Evolutionary conservation across 2,797 vertebrate species (phyloP).

Genomic region (Microchirus variegatus): DNA sequence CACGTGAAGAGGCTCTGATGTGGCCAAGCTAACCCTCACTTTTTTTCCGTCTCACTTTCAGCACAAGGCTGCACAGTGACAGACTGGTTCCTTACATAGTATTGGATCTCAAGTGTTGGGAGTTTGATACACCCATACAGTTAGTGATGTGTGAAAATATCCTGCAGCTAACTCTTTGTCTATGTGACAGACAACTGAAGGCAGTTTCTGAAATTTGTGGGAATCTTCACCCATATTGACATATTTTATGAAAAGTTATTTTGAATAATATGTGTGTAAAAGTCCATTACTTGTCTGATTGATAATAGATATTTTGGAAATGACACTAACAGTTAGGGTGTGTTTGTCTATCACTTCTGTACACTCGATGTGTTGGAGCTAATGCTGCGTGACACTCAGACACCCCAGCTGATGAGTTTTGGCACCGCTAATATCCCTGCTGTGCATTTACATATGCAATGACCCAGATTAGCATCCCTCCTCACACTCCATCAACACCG

Average conservation of each 20-base stretch:
- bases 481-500: conserved; percentile 86
- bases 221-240: no score
- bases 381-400: conserved; percentile 79
- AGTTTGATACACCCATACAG: conserved; percentile 8
- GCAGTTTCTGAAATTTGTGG: no score
- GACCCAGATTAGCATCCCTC: conserved; percentile 89
- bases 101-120: conserved; percentile 10
- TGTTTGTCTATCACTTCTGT: conserved; percentile 52
- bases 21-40: conserved; percentile 18
- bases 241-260: background rate
- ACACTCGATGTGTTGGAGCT: conserved; percentile 71
- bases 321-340: conserved; percentile 66
- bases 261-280: background rate
- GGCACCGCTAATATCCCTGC: conserved; percentile 86
- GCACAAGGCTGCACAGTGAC: conserved; percentile 21
- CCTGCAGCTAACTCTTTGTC: no score
- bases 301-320: conserved; percentile 44
- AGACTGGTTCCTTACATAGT: background rate
- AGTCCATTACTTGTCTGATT: background rate
- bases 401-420: conserved; percentile 83
- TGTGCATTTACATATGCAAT: conserved; percentile 92
- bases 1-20: conserved; percentile 40
- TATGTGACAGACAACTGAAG: no score
- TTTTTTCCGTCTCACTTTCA: conserved; percentile 23
- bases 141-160: background rate